Evolutionary conservation across 2,113 vertebrate genomes (phyloP).

Genomic region (Xyliphius kryptos): DNA sequence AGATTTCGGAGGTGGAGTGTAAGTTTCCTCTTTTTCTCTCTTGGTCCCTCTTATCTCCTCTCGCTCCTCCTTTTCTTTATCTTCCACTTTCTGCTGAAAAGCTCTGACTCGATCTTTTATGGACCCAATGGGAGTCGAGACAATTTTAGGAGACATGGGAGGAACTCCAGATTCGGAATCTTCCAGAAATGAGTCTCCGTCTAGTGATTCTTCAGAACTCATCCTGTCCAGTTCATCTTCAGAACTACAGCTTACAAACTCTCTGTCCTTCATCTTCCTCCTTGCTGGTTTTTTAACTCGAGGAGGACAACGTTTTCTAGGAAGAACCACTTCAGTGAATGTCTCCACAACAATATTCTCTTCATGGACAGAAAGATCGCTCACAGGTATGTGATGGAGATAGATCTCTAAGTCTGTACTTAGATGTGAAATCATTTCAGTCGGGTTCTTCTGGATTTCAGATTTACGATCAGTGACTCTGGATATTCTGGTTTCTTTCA

Average conservation of each 20-base stretch:
- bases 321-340: conserved; percentile 53
- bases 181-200: conserved; percentile 68
- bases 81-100: conserved; percentile 83
- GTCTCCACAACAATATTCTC: conserved; percentile 55
- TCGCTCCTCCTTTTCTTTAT: conserved; percentile 76
- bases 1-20: conserved; percentile 67
- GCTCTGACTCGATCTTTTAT: conserved; percentile 92
- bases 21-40: conserved; percentile 49
- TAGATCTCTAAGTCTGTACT: conserved; percentile 58
- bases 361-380: conserved; percentile 43
- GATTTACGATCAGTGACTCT: conserved; percentile 42
- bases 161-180: conserved; percentile 34
- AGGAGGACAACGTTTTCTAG: conserved; percentile 58
- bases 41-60: conserved; percentile 44
- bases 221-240: conserved; percentile 65
- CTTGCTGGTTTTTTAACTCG: conserved; percentile 85
- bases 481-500: conserved; percentile 57
- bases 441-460: conserved; percentile 46
- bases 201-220: conserved; percentile 72
- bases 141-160: conserved; percentile 67
- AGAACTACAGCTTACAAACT: conserved; percentile 63
- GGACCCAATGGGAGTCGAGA: conserved; percentile 91
- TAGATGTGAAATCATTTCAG: conserved; percentile 59
- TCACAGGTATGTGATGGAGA: conserved; percentile 41
- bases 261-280: conserved; percentile 79